These are phyloP conservation scores for Archaeoteleia sp. DNA, from an alignment of 2,888 invertebrate genomes.

Conservation along the genomic window DNA sequence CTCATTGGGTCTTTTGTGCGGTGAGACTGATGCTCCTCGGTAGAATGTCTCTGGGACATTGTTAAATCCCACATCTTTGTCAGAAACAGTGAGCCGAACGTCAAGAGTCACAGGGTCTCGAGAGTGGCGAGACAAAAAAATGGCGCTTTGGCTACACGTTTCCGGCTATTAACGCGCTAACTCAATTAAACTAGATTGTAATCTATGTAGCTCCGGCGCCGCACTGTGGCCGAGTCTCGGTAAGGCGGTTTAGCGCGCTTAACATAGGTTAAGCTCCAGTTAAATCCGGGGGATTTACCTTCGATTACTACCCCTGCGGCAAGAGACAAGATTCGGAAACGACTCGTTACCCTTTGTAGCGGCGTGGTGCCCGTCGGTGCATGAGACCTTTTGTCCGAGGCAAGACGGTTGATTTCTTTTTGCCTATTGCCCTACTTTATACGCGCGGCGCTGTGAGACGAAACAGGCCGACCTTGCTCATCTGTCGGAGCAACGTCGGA, in stretches of 20 bases:
- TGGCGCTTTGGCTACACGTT: slow-evolving; percentile 35
- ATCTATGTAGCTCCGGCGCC: slow-evolving; percentile 63
- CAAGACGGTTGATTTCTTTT: slow-evolving; percentile 1
- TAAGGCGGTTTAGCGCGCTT: slow-evolving; percentile 68
- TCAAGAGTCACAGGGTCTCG: neutral
- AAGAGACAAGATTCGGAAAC: slow-evolving; percentile 54
- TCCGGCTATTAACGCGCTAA: slow-evolving; percentile 63
- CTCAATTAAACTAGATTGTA: slow-evolving; percentile 71
- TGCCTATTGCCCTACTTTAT: neutral
- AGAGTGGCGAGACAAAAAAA: slow-evolving; percentile 16
- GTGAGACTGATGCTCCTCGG: slow-evolving; percentile 6
- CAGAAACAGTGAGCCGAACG: slow-evolving; percentile 6
- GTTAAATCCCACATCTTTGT: slow-evolving; percentile 18
- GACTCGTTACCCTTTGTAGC: slow-evolving; percentile 35
- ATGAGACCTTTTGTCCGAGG: slow-evolving; percentile 14
- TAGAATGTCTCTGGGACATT: slow-evolving; percentile 11
- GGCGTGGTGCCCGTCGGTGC: slow-evolving; percentile 9
- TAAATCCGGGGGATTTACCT: slow-evolving; percentile 69
- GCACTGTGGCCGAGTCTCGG: slow-evolving; percentile 60
- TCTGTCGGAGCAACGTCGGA: neutral
- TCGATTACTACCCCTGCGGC: slow-evolving; percentile 65
- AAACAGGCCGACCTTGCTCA: slow-evolving; percentile 6
- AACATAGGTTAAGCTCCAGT: slow-evolving; percentile 70
- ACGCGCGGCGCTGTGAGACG: neutral
- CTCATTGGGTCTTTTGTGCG: slow-evolving; percentile 20